A percentile compares a stretch with the other conserved stretches of the same genome.
phyloP scores from a whole-genome alignment of 2,797 vertebrate species.

The Malurus leucopterus region DNA sequence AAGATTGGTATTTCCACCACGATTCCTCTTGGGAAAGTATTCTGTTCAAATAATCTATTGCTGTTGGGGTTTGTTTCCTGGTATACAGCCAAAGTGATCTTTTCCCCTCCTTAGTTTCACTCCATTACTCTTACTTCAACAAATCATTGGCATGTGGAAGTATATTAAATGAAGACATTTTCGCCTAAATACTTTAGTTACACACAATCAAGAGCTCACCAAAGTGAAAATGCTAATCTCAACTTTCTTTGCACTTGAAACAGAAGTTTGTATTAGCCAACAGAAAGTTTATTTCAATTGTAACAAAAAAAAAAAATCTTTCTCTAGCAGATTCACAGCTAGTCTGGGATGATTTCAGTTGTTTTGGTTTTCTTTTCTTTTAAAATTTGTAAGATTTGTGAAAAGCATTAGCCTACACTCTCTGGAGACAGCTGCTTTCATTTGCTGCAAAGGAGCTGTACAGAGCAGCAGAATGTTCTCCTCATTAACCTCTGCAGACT shows the following conservation, averaged over 20 bases:
- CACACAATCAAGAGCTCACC: background rate
- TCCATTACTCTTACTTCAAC: slow-evolving; percentile 2
- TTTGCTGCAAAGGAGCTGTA: background rate
- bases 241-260: background rate
- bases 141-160: background rate
- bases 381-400: background rate
- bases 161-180: background rate
- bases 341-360: background rate
- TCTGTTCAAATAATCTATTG: slow-evolving; percentile 4
- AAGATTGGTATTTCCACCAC: background rate
- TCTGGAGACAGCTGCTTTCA: background rate
- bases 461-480: background rate
- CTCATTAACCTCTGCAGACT: background rate
- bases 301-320: background rate
- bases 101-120: slow-evolving; percentile 7
- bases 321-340: background rate
- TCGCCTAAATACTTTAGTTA: background rate
- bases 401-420: background rate
- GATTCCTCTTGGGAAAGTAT: background rate
- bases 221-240: background rate
- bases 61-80: background rate
- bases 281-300: background rate
- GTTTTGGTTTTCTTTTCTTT: background rate
- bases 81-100: slow-evolving; percentile 6
- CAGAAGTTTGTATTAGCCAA: background rate